phyloP scores from a whole-genome alignment of 2,888 invertebrate species.

The Lathronympha strigana region DNA sequence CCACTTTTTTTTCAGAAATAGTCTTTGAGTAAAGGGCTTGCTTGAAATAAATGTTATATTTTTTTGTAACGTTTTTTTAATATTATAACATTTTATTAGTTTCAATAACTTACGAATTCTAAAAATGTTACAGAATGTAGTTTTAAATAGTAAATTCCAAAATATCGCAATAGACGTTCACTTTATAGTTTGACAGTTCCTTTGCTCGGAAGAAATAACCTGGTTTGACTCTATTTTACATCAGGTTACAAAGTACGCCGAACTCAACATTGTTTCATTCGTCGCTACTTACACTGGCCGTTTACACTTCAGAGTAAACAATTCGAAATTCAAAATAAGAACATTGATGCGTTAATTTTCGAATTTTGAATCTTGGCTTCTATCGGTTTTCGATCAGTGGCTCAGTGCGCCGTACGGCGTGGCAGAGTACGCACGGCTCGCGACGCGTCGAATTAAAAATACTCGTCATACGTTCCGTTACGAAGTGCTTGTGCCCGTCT shows the following conservation, averaged over 20 bases:
- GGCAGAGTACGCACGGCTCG: constrained; percentile 65
- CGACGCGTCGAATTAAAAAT: constrained; percentile 46
- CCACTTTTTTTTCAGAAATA: background rate
- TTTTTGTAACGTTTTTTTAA: background rate
- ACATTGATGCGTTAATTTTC: constrained; percentile 39
- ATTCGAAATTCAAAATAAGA: constrained; percentile 47
- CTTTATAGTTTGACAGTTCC: no score
- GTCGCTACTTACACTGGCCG: background rate
- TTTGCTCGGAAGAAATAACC: no score
- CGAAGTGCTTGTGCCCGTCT: constrained; percentile 54
- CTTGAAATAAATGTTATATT: no score
- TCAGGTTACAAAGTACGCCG: no score
- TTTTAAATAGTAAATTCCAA: no score
- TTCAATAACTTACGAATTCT: no score
- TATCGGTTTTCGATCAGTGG: constrained; percentile 69
- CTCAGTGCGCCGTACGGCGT: constrained; percentile 62
- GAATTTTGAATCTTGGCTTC: constrained; percentile 48
- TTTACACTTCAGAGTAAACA: constrained; percentile 1
- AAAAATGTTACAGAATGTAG: no score
- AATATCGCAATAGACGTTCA: no score
- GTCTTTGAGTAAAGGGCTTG: background rate
- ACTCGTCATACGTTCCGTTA: constrained; percentile 46
- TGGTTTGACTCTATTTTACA: no score
- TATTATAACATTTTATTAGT: no score
- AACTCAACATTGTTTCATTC: no score